Evolutionary conservation across 2,888 invertebrate genomes (phyloP).

Genomic region (Didymodactylos carnosus): DNA sequence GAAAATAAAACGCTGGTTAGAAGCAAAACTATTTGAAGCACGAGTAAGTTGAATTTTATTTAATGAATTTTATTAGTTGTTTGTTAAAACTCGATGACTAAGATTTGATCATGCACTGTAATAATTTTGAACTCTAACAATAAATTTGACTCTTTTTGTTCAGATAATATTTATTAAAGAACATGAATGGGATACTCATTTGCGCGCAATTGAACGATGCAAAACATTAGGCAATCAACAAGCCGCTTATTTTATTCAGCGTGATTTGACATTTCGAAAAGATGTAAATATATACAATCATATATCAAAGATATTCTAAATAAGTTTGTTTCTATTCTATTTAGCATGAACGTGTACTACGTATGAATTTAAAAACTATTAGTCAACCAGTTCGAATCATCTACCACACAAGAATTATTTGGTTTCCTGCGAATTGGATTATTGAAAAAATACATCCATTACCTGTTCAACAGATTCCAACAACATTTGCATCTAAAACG

Average conservation of each 20-base stretch:
- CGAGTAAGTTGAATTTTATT: not conserved
- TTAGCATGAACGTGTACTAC: not conserved
- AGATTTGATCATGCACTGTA: too few relatives aligned
- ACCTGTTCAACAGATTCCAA: not conserved
- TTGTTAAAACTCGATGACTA: too few relatives aligned
- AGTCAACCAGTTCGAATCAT: not conserved
- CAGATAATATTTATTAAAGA: slow-evolving; percentile 44
- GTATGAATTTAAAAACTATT: not conserved
- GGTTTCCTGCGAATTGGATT: slow-evolving; percentile 46
- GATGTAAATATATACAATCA: slow-evolving; percentile 40
- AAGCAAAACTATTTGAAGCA: slow-evolving; percentile 46
- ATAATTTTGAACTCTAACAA: too few relatives aligned
- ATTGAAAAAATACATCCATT: not conserved
- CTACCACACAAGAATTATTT: not conserved
- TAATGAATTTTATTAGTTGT: too few relatives aligned
- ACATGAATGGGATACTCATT: slow-evolving; percentile 67
- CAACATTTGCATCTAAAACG: not conserved
- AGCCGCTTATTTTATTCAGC: slow-evolving; percentile 64
- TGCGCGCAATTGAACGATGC: slow-evolving; percentile 64
- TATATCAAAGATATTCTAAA: too few relatives aligned
- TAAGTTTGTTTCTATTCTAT: not conserved
- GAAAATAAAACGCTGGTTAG: slow-evolving; percentile 54
- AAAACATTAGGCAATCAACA: slow-evolving; percentile 56
- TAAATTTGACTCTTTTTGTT: too few relatives aligned
- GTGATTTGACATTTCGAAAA: slow-evolving; percentile 67